Percentiles rank a stretch among this genome's conserved stretches.
These are phyloP conservation scores for Tolypeutes matacus DNA, from an alignment of 2,797 vertebrate species.

Conservation along the genomic window DNA sequence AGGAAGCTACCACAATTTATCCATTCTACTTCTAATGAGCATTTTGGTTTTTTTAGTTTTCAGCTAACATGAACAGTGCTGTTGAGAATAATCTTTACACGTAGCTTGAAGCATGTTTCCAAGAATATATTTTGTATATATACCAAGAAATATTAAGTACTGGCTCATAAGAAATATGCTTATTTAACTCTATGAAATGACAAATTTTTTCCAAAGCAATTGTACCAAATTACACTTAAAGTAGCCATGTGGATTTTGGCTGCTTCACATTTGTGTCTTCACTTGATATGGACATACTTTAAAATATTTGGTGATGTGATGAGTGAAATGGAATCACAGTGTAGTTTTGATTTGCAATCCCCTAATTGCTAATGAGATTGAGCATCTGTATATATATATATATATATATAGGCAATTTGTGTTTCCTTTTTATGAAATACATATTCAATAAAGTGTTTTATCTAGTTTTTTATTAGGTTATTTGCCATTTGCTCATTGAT, in stretches of 20 bases:
- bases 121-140: no score
- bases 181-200: not conserved
- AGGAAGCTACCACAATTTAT: no score
- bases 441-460: not conserved
- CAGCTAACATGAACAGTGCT: no score
- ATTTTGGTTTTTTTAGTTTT: no score
- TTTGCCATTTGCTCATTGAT: not conserved
- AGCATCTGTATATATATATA: not conserved
- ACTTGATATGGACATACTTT: not conserved
- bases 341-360: no score
- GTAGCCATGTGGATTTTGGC: not conserved
- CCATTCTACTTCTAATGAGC: no score
- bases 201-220: not conserved
- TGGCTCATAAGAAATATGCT: not conserved
- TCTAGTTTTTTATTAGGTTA: not conserved
- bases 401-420: not conserved
- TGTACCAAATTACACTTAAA: no score
- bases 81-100: no score
- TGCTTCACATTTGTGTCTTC: not conserved
- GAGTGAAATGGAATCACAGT: not conserved
- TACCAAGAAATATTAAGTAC: not conserved
- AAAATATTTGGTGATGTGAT: not conserved
- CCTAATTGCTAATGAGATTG: no score
- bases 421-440: not conserved
- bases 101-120: no score